A percentile compares a stretch with the other conserved stretches of the same genome.
Evolutionary conservation across 2,888 invertebrate species (phyloP).

Genomic region (Celastrina argiolus): DNA sequence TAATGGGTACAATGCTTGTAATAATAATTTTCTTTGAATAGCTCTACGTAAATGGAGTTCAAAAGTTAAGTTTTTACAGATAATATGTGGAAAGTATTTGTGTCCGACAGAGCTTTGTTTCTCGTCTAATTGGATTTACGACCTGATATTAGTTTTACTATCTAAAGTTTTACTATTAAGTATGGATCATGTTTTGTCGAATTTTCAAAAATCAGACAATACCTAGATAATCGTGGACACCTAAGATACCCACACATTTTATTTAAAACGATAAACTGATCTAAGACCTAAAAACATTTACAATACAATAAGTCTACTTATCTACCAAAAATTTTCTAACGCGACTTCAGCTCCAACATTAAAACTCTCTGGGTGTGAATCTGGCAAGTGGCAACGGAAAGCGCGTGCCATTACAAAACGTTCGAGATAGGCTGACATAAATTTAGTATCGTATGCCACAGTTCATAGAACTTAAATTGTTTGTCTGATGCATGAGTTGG

Average conservation of each 20-base stretch:
- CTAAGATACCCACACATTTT: background rate
- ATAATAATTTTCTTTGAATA: background rate
- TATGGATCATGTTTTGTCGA: too few relatives aligned
- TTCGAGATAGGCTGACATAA: constrained; percentile 67
- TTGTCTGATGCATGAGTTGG: constrained; percentile 47
- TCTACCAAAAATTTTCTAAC: too few relatives aligned
- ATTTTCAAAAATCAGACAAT: too few relatives aligned
- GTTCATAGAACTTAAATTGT: constrained; percentile 69
- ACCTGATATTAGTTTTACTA: background rate
- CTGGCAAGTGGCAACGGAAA: constrained; percentile 43
- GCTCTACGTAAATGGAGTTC: background rate
- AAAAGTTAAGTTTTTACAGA: background rate
- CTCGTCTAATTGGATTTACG: background rate
- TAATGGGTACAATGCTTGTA: background rate
- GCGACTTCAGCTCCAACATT: too few relatives aligned
- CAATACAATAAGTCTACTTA: too few relatives aligned
- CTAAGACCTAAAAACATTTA: too few relatives aligned
- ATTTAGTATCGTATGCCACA: constrained; percentile 59
- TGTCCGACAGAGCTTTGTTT: background rate
- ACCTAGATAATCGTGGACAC: background rate
- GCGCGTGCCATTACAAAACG: constrained; percentile 64
- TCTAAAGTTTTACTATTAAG: constrained; percentile 12
- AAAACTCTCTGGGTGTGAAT: background rate
- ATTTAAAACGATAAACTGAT: too few relatives aligned
- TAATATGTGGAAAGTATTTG: background rate